Base-by-base conservation (phyloP, 2,888 invertebrate species). In the Drosophila testacea region DNA sequence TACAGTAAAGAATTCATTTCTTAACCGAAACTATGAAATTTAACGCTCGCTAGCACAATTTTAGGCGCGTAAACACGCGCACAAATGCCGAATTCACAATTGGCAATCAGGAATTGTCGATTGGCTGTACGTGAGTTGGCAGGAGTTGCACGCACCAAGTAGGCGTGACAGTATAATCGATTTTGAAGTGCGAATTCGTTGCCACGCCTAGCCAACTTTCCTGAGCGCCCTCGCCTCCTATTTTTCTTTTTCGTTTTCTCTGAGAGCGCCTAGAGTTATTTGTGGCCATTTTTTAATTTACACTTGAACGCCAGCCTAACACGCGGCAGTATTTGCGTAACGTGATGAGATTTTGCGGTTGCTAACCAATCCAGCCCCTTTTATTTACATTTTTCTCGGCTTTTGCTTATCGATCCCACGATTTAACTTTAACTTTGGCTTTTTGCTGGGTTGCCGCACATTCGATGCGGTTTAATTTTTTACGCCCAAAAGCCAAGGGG, bases 311-410 rank as follows among this genome's bases (percentile, higher is more conserved):
- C 81, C 72, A 60, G 67, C 75, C 77, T 68, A 79, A 71, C 88
- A 80, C 71, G 86, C 81, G 72, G 72, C 86, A 69, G 80, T 84
- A 89, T 84, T 84, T 84, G 88, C 84, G 70, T 89, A 84, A 84
- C 89, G 84, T 85, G 84, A 85, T 89, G 89, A 85, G 89, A 85
- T 85, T 89, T 89, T 85, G 84, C 77, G 88, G 89, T 86, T 81
- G 67, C 74, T 64, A 70, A 73, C 66, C 67, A 54, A 69, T 63
- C 60, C 56, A 64, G 76, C 46, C 55, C 64, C 80, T 85, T 85
- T 75, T 83, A 88, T 88, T 86, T 83, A 83, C 83, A 86, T 88
- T 80, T 85, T 70, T 70, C 73, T 61, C 42, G 51, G 47, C 66
- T 65, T 81, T 69, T 63, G 60, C 77, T 69, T 88, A 88, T 88